A percentile compares a stretch with the other conserved stretches of the same genome.
Evolutionary conservation across 2,797 vertebrate species (phyloP).

Genomic region (Periophthalmus magnuspinnatus): DNA sequence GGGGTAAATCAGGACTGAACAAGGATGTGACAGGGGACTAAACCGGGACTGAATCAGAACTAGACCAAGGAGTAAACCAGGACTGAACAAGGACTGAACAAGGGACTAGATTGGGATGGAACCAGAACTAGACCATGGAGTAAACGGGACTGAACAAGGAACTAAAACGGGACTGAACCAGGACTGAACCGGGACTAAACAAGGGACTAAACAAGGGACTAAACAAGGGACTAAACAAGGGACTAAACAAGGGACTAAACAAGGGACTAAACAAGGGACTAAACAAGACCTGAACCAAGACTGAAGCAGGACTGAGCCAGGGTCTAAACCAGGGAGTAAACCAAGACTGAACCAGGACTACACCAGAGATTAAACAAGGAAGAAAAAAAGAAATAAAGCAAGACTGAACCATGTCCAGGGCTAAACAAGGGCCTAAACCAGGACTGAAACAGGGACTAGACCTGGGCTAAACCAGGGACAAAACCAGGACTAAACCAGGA

Average conservation of each 20-base stretch:
- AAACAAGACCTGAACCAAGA: not conserved
- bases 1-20: not conserved
- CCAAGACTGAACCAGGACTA: not conserved
- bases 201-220: not conserved
- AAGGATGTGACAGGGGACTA: not conserved
- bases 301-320: not conserved
- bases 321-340: not conserved
- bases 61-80: not conserved
- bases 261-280: not conserved
- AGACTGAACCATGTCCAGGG: not conserved
- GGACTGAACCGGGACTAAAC: too few relatives aligned
- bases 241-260: not conserved
- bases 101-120: not conserved
- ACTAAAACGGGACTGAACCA: too few relatives aligned
- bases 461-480: not conserved
- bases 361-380: not conserved
- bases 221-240: not conserved
- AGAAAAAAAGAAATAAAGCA: not conserved
- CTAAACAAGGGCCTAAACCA: not conserved
- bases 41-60: too few relatives aligned
- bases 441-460: not conserved
- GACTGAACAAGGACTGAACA: not conserved
- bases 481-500: not conserved
- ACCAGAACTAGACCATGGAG: too few relatives aligned
- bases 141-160: too few relatives aligned